Conservation (phyloP, 2,888 invertebrate species). For the Platycnemis pennipes region DNA sequence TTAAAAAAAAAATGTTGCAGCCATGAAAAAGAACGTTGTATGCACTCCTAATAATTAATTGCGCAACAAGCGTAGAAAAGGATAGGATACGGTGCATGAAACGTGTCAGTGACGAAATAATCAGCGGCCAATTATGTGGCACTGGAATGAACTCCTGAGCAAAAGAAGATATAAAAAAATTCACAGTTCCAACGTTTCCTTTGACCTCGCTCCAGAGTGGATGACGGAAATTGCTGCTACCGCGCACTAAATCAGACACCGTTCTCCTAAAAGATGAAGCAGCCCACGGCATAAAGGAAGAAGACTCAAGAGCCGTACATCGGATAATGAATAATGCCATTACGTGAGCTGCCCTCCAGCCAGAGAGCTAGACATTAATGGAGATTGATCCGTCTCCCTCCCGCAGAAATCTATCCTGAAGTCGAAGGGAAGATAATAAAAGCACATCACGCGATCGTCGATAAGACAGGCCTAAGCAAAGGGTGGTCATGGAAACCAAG, state of each 20-base stretch:
- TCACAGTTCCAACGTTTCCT: too few species aligned
- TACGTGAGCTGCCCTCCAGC: neutral
- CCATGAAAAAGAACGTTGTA: too few species aligned
- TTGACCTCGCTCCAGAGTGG: too few species aligned
- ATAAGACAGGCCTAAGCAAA: neutral
- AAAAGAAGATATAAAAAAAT: too few species aligned
- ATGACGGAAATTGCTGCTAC: neutral
- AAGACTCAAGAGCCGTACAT: neutral
- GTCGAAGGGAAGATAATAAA: conserved; percentile 10
- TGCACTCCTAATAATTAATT: too few species aligned
- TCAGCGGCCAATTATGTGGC: too few species aligned
- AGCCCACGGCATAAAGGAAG: neutral
- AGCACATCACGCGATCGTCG: conserved; percentile 20
- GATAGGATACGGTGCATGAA: too few species aligned
- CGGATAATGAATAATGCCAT: conserved; percentile 15
- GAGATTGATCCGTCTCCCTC: neutral
- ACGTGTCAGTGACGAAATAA: too few species aligned
- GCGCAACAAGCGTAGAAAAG: too few species aligned
- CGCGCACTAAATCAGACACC: neutral
- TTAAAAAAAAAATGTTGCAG: too few species aligned
- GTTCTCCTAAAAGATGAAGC: neutral
- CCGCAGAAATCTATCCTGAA: neutral
- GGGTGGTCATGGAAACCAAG: neutral
- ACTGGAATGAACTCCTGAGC: too few species aligned
- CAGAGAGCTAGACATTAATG: conserved; percentile 7